phyloP scores from a whole-genome alignment of 2,888 invertebrate species.

The Cephus runcator region DNA sequence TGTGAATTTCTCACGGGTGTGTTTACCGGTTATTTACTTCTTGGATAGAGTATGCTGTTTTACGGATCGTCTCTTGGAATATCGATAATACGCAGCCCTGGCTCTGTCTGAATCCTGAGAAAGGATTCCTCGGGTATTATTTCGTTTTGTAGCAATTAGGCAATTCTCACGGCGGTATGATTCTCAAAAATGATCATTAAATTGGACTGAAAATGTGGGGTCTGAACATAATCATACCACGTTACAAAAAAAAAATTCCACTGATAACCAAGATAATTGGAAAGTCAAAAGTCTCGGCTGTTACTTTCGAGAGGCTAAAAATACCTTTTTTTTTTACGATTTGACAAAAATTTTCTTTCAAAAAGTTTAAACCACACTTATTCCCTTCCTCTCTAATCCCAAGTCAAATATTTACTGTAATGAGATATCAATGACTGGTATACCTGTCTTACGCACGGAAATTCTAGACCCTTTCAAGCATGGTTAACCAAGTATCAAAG shows the following conservation, averaged over 20 bases:
- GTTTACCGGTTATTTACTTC: not conserved
- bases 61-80: not conserved
- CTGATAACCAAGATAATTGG: not conserved
- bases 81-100: not conserved
- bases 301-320: not conserved
- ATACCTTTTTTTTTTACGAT: not conserved
- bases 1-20: not conserved
- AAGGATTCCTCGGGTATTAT: not conserved
- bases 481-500: not conserved
- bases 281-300: not conserved
- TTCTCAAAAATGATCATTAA: not conserved
- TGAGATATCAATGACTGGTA: not conserved
- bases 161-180: not conserved
- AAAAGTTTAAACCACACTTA: not conserved
- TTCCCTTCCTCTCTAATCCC: not conserved
- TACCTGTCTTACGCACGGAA: not conserved
- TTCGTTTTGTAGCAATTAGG: not conserved
- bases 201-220: not conserved
- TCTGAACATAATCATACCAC: not conserved
- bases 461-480: not conserved
- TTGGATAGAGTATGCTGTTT: not conserved
- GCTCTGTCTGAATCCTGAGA: not conserved
- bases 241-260: not conserved
- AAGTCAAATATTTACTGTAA: not conserved
- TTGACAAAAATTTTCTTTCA: not conserved